Conservation (phyloP, 2,888 invertebrate species). For the Lepidochitona cinerea region DNA sequence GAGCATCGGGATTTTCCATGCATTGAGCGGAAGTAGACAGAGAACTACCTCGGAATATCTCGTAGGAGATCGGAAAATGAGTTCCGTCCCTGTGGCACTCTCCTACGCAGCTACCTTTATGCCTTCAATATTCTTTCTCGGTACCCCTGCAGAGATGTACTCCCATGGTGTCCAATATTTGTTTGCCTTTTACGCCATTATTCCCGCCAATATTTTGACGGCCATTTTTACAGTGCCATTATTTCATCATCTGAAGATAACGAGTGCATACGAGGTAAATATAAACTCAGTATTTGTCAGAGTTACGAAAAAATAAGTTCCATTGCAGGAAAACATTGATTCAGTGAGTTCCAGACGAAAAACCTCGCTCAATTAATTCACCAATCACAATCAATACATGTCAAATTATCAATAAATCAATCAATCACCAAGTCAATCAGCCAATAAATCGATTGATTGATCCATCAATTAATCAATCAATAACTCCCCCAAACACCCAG, state of each 20-base stretch:
- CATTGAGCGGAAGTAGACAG: not conserved
- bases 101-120: not conserved
- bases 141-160: not conserved
- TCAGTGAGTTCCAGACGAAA: no score
- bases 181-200: not conserved
- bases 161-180: not conserved
- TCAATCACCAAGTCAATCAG: no score
- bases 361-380: no score
- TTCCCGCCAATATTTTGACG: not conserved
- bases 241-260: not conserved
- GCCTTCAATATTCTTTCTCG: not conserved
- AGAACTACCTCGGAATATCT: constrained; percentile 1
- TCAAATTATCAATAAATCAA: no score
- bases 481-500: no score
- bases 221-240: not conserved
- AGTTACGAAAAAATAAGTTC: no score
- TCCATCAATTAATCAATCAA: no score
- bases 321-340: no score
- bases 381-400: no score
- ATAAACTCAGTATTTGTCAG: no score
- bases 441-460: no score
- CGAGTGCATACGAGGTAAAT: not conserved
- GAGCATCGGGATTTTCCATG: not conserved
- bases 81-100: not conserved
- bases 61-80: constrained; percentile 1